Evolutionary conservation across 2,797 vertebrate genomes (phyloP).

Genomic region (Urophycis tenuis): DNA sequence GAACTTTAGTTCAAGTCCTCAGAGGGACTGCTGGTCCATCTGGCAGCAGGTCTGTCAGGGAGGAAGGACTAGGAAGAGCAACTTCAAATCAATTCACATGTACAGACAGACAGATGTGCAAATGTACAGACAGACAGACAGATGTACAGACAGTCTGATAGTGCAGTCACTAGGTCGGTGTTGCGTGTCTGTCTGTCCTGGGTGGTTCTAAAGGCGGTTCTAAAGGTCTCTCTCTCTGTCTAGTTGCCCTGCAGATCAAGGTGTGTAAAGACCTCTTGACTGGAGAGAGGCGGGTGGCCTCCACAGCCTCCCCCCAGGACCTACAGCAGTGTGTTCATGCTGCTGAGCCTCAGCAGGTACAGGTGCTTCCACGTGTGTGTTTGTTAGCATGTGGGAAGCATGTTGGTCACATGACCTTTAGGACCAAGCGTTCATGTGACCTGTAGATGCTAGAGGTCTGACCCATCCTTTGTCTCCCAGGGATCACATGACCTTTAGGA

Average conservation of each 20-base stretch:
- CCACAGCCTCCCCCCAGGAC: slow-evolving; percentile 73
- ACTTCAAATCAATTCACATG: no score
- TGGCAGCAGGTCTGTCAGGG: no score
- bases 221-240: slow-evolving; percentile 19
- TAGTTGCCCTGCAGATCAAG: slow-evolving; percentile 75
- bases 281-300: slow-evolving; percentile 74
- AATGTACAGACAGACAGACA: no score
- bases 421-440: no score
- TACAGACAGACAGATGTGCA: no score
- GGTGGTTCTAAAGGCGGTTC: no score
- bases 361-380: background rate
- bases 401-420: background rate
- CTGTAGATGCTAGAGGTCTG: background rate
- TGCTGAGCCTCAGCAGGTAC: slow-evolving; percentile 46
- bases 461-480: slow-evolving; percentile 26
- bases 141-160: no score
- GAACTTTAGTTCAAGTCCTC: no score
- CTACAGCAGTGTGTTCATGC: slow-evolving; percentile 74
- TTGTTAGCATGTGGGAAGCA: background rate
- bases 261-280: slow-evolving; percentile 75
- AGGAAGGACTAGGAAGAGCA: no score
- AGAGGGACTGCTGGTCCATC: no score
- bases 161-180: no score
- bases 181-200: no score
- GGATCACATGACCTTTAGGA: slow-evolving; percentile 63